These are phyloP conservation scores for Osmerus mordax DNA, from an alignment of 2,113 vertebrate species.

Conservation along the genomic window DNA sequence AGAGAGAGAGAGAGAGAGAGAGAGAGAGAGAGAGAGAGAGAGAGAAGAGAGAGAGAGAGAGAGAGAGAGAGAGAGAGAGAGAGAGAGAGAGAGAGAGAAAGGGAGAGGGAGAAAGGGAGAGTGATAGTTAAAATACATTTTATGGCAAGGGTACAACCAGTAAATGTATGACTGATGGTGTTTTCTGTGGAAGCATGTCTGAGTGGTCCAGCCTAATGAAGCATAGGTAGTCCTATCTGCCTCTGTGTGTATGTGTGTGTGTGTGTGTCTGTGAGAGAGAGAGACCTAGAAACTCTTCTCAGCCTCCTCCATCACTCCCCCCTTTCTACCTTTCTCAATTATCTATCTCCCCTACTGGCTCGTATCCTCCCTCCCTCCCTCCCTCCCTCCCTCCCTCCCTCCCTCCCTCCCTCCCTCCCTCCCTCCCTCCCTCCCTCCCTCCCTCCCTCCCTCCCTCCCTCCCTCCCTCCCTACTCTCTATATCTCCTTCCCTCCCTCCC, in stretches of 20 bases:
- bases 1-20: slow-evolving; percentile 19
- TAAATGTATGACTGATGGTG: slow-evolving; percentile 47
- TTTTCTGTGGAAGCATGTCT: slow-evolving; percentile 47
- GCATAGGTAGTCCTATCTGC: slow-evolving; percentile 45
- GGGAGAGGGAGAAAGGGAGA: not conserved
- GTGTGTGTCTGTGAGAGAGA: not conserved
- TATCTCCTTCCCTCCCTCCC: not conserved
- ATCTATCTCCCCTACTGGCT: not conserved
- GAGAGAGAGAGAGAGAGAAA: slow-evolving; percentile 13
- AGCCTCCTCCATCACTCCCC: slow-evolving; percentile 1
- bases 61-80: slow-evolving; percentile 2
- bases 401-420: no score
- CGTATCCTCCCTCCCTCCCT: no score
- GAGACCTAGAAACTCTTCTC: not conserved
- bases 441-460: not conserved
- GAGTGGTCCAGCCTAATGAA: slow-evolving; percentile 55
- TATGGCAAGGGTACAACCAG: slow-evolving; percentile 1
- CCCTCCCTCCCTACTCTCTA: slow-evolving; percentile 9
- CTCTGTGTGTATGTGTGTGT: slow-evolving; percentile 36
- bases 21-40: not conserved
- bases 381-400: not conserved
- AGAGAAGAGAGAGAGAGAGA: not conserved
- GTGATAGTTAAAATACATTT: no score
- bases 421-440: not conserved
- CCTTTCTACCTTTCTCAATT: not conserved